Percentiles rank a stretch among this genome's conserved stretches.
Evolutionary conservation across 2,113 vertebrate genomes (phyloP).

Genomic region (Sylvietta virens): DNA sequence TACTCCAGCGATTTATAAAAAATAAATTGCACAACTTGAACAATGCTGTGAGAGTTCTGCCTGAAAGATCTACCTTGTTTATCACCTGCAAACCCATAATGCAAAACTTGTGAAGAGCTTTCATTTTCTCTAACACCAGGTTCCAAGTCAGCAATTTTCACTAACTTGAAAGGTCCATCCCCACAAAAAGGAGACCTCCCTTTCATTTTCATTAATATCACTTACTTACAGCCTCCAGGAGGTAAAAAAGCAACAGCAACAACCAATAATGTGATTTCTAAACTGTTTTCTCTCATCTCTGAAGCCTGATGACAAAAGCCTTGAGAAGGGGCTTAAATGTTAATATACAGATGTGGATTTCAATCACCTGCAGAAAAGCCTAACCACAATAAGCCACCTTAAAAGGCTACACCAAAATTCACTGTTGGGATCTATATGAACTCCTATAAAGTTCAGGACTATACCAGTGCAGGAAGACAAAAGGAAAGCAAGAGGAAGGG

Average conservation of each 20-base stretch:
- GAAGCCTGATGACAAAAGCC: not conserved
- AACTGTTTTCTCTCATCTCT: not conserved
- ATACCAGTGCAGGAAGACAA: not conserved
- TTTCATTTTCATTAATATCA: not conserved
- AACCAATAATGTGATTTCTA: not conserved
- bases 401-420: not conserved
- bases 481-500: not conserved
- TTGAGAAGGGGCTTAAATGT: not conserved
- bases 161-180: not conserved
- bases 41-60: not conserved
- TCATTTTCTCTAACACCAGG: not conserved
- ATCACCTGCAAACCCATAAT: not conserved
- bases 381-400: not conserved
- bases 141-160: constrained; percentile 13
- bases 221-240: not conserved
- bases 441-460: not conserved
- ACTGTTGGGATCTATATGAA: not conserved
- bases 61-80: not conserved
- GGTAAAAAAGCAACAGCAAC: not conserved
- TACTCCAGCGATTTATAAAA: not conserved
- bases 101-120: not conserved
- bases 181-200: not conserved
- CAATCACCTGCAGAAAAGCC: not conserved
- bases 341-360: not conserved
- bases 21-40: not conserved